Conservation (phyloP, 2,888 invertebrate genomes). For the Conus canariensis region DNA sequence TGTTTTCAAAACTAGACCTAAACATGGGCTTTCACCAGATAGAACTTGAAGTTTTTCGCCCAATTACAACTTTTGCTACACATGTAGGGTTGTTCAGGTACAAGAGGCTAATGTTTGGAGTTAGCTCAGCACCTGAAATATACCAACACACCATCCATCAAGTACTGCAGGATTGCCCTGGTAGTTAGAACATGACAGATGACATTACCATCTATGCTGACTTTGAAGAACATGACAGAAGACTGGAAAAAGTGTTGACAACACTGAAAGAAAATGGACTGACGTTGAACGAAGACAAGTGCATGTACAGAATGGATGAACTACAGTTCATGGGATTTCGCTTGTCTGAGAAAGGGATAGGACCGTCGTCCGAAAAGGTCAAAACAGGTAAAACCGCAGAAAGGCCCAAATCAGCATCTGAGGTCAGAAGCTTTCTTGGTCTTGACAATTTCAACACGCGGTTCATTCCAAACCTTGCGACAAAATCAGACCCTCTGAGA, state of each 20-base stretch:
- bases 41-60: background rate
- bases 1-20: background rate
- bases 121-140: background rate
- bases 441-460: background rate
- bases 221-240: background rate
- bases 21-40: background rate
- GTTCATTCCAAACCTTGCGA: background rate
- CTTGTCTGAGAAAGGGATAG: background rate
- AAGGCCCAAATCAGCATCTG: background rate
- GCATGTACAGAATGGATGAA: conserved; percentile 38
- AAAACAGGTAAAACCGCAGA: background rate
- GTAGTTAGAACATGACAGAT: conserved; percentile 35
- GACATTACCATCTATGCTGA: too few relatives aligned
- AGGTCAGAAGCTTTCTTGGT: background rate
- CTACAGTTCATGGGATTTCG: background rate
- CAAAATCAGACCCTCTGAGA: background rate
- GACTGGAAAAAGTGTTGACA: conserved; percentile 42
- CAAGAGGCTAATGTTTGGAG: background rate
- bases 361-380: background rate
- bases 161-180: background rate
- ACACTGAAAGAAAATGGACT: conserved; percentile 46
- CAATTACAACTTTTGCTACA: background rate
- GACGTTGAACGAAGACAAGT: conserved; percentile 55
- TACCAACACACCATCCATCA: background rate
- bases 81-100: background rate